phyloP scores from a whole-genome alignment of 2,113 vertebrate genomes.

The Dendrocopos noguchii region DNA sequence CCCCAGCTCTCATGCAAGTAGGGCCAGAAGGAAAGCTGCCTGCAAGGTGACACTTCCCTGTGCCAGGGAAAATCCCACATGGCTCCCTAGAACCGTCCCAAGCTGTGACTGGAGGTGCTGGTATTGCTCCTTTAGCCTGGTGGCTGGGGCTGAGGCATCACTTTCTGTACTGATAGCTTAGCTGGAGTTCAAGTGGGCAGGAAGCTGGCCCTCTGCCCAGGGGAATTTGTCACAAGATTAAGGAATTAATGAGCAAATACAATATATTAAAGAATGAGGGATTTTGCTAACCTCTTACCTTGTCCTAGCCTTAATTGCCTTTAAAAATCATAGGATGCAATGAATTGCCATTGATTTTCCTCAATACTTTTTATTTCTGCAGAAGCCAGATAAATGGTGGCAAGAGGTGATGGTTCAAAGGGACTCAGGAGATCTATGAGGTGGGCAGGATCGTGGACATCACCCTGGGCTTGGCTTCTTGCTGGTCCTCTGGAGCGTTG shows the following conservation, averaged over 20 bases:
- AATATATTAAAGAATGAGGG: constrained; percentile 65
- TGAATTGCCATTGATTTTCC: constrained; percentile 71
- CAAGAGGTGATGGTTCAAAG: constrained; percentile 20
- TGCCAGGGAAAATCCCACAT: no score
- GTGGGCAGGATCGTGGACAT: neutral
- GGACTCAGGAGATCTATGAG: neutral
- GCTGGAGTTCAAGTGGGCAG: constrained; percentile 37
- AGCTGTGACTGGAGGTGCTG: neutral
- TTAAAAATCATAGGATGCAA: constrained; percentile 56
- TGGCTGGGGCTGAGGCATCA: neutral
- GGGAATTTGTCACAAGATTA: constrained; percentile 63
- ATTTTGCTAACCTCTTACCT: constrained; percentile 71
- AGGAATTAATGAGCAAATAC: constrained; percentile 69
- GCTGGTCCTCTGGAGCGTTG: neutral
- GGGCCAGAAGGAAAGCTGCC: neutral
- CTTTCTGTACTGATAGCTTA: constrained; percentile 38
- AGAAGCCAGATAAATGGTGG: neutral
- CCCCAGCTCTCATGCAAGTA: neutral
- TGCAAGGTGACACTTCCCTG: neutral
- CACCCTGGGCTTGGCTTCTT: neutral
- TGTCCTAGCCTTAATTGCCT: constrained; percentile 65
- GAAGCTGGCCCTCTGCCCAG: constrained; percentile 64
- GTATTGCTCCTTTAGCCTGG: fast-evolving
- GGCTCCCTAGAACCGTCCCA: neutral
- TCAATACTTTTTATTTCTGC: constrained; percentile 44